Conservation (phyloP, 2,888 invertebrate genomes). For the Willowsia nigromaculata region DNA sequence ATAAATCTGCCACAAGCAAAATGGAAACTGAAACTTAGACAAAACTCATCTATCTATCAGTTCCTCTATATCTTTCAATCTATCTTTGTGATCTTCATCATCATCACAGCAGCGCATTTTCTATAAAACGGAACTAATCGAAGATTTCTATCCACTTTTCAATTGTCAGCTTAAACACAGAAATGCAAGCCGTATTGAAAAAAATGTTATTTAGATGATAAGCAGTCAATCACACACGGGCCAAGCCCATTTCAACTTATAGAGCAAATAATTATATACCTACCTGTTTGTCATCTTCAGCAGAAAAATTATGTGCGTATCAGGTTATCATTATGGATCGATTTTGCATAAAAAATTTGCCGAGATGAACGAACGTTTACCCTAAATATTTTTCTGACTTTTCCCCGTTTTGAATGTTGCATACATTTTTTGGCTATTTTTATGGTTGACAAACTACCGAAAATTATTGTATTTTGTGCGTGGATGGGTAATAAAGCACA, state of each 20-base stretch:
- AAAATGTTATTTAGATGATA: background rate
- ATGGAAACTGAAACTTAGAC: slow-evolving; percentile 24
- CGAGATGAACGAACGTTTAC: too few relatives aligned
- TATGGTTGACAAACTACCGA: background rate
- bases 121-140: slow-evolving; percentile 47
- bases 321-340: background rate
- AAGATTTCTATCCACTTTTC: slow-evolving; percentile 29
- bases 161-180: background rate
- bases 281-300: background rate
- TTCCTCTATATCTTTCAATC: background rate
- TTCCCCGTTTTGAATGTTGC: too few relatives aligned
- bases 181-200: background rate
- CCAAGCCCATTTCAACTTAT: slow-evolving; percentile 22
- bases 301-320: background rate
- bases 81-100: too few relatives aligned
- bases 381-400: background rate
- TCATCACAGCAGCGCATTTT: background rate
- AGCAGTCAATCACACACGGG: background rate
- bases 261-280: background rate
- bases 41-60: background rate
- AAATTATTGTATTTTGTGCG: background rate
- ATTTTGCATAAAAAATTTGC: too few relatives aligned
- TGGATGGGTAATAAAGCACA: background rate
- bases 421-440: background rate
- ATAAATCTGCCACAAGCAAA: slow-evolving; percentile 39